Conservation (phyloP, 1,140 invertebrate species). For the Drosophila bocqueti region DNA sequence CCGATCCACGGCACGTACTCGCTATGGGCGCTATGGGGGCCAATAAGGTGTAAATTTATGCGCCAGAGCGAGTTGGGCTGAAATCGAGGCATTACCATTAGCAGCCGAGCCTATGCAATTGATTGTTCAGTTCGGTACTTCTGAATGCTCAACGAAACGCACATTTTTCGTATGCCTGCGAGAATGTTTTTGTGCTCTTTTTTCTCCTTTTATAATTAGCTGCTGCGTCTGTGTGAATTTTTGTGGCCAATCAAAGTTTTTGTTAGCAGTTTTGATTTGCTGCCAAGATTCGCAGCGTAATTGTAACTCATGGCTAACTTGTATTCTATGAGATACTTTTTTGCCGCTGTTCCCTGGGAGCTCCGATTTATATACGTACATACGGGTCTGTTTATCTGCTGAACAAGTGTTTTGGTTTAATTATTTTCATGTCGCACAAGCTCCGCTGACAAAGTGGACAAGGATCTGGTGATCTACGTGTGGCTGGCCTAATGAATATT, state of each 20-base stretch:
- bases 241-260: slow-evolving; percentile 83
- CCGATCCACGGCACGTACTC: slow-evolving; percentile 59
- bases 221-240: slow-evolving; percentile 77
- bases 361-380: slow-evolving; percentile 21
- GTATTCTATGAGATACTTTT: slow-evolving; percentile 81
- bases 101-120: slow-evolving; percentile 68
- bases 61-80: slow-evolving; percentile 34
- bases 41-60: slow-evolving; percentile 84
- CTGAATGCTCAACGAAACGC: slow-evolving; percentile 63
- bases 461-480: slow-evolving; percentile 62
- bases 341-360: slow-evolving; percentile 37
- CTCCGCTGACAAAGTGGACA: slow-evolving; percentile 74
- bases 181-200: slow-evolving; percentile 28
- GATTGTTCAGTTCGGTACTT: slow-evolving; percentile 56
- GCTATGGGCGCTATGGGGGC: slow-evolving; percentile 78
- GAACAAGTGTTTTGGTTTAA: slow-evolving; percentile 76
- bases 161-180: slow-evolving; percentile 67
- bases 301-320: slow-evolving; percentile 81
- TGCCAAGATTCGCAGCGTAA: slow-evolving; percentile 73
- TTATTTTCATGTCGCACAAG: slow-evolving; percentile 75
- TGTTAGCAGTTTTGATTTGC: slow-evolving; percentile 82
- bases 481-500: slow-evolving; percentile 59
- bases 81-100: slow-evolving; percentile 57
- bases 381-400: slow-evolving; percentile 24
- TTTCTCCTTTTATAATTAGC: slow-evolving; percentile 69